Base-by-base conservation (phyloP, 1,140 invertebrate species). In the Scaptomyza graminum region DNA sequence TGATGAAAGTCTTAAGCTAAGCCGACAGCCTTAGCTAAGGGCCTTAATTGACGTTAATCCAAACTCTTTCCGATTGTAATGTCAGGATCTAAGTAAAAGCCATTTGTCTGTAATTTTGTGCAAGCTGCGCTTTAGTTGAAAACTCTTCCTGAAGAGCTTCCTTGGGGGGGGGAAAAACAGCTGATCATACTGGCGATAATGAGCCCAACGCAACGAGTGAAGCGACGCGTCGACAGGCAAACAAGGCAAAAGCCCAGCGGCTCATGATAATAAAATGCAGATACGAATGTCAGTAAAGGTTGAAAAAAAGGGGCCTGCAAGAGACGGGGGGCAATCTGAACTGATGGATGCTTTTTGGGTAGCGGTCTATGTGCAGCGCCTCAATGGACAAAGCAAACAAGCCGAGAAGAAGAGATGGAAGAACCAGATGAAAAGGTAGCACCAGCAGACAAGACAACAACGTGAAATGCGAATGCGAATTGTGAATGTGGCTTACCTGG, bases 401-500 rank as follows among this genome's bases (percentile, higher is more conserved):
- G 59, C 47, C 28, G 51, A 55, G 69, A 37, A 61, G 39, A 60
- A 52, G 69, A 37, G 57, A 63, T 37, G 56, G 11, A 13, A 55
- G 43, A 34, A 22, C 34, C 44, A 61, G 60, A 76, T 75, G 62
- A 57, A 60, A 59, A 57, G 61, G 68, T 41, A 67, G 56, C 28
- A 37, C 16, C 39, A 61, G 52, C 39, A 61, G 52, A 41, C 46
- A 37, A 70, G 60, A 63, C 22, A 57, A 37, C 34, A 55, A 63
- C 34, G 60, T 15, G 22, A 50, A 51, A 25, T 25, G 41, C 12
- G 49, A 46, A 37, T 49, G 34, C n/a, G 57, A 46, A 44, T 34
- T 55, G 50, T 49, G 65, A 73, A 79, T 84, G 81, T 68, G 81
- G 83, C 67, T 85, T 85, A 85, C 82, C 82, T 85, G 82, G 82